Evolutionary conservation across 2,888 invertebrate species (phyloP).

Genomic region (Nasonia oneida): DNA sequence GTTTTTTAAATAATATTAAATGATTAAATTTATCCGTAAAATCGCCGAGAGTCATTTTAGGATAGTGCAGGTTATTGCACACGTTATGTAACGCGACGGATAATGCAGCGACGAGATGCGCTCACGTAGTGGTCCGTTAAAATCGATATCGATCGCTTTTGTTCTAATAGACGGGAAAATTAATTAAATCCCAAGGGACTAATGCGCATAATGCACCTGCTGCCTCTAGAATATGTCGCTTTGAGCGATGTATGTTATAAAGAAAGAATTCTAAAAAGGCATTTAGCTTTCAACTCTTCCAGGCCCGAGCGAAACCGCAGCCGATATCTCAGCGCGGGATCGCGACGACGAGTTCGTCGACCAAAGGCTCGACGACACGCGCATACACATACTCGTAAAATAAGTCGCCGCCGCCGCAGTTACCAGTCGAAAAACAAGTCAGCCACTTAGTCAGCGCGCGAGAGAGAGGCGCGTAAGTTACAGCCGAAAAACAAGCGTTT

Average conservation of each 20-base stretch:
- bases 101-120: neutral
- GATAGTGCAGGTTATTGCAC: neutral
- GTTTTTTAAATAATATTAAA: neutral
- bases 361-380: neutral
- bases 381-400: neutral
- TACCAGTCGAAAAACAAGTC: neutral
- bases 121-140: neutral
- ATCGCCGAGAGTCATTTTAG: constrained; percentile 3
- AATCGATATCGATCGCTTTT: neutral
- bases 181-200: neutral
- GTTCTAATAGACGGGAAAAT: neutral
- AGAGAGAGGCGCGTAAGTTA: neutral
- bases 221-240: neutral
- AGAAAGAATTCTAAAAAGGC: neutral
- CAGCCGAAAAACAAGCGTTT: neutral
- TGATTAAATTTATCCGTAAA: neutral
- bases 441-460: neutral
- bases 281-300: neutral
- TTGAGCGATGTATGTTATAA: neutral
- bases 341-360: neutral
- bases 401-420: neutral
- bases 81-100: neutral
- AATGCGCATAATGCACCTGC: neutral
- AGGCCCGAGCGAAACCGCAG: neutral
- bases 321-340: neutral